Evolutionary conservation across 2,888 invertebrate genomes (phyloP).

Genomic region (Tetranychus piercei): DNA sequence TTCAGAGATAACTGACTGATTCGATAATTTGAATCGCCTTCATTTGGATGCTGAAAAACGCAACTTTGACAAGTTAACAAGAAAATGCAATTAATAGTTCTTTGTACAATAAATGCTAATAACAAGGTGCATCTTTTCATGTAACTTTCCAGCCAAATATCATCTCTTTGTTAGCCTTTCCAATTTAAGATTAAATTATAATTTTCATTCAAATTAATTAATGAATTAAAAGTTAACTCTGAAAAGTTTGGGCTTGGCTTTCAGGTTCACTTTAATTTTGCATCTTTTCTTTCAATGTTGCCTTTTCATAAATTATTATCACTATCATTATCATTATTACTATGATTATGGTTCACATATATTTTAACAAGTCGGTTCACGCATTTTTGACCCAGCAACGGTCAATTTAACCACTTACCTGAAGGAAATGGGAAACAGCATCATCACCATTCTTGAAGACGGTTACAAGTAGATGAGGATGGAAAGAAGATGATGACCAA

Average conservation of each 20-base stretch:
- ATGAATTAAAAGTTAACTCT: background rate
- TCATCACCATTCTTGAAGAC: background rate
- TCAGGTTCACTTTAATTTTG: background rate
- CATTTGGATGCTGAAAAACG: no score
- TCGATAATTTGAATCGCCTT: no score
- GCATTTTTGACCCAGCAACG: background rate
- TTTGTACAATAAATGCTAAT: no score
- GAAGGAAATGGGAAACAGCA: background rate
- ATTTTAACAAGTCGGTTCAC: background rate
- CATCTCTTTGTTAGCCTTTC: background rate
- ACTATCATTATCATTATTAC: background rate
- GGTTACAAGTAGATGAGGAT: no score
- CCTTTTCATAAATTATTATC: background rate
- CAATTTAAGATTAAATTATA: background rate
- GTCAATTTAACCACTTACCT: constrained; percentile 1
- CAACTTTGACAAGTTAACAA: no score
- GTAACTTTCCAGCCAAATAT: background rate
- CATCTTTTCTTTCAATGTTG: no score
- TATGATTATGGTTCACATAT: background rate
- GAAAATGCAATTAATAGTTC: no score
- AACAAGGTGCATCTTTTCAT: no score
- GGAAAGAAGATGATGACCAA: no score
- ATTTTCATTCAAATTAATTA: background rate
- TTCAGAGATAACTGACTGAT: no score
- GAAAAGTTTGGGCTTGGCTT: background rate